Percentiles rank a stretch among this genome's conserved stretches.
Conservation (phyloP, 2,888 invertebrate genomes). For the Caenorhabditis panamensis region DNA sequence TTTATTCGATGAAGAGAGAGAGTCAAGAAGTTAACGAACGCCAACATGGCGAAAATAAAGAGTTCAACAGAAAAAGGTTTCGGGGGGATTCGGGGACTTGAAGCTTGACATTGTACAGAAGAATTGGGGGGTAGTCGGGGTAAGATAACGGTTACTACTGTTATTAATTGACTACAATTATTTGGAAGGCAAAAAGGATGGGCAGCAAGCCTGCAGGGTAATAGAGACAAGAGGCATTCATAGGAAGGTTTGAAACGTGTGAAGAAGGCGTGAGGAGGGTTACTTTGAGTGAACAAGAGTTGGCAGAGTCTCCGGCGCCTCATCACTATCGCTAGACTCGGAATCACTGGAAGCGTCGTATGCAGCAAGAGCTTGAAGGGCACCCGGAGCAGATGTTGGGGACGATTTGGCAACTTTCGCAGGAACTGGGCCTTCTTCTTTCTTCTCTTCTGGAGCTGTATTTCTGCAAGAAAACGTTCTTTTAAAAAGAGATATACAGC, state of each 20-base stretch:
- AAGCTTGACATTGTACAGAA: background rate
- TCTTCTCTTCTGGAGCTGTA: conserved; percentile 34
- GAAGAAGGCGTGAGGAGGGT: background rate
- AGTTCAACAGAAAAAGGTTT: background rate
- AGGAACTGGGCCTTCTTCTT: conserved; percentile 30
- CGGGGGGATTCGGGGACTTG: background rate
- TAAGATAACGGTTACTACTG: background rate
- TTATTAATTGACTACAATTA: background rate
- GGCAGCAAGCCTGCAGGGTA: too few species aligned
- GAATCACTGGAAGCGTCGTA: conserved; percentile 85
- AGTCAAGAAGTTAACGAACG: conserved; percentile 10
- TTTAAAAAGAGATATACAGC: background rate
- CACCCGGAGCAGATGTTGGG: conserved; percentile 84
- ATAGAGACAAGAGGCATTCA: too few species aligned
- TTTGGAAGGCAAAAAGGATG: too few species aligned
- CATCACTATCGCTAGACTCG: conserved; percentile 30
- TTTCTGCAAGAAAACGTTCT: conserved; percentile 11
- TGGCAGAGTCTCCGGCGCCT: conserved; percentile 37
- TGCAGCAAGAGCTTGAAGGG: conserved; percentile 87
- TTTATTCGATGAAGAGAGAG: conserved; percentile 12
- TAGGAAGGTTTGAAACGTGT: conserved; percentile 7
- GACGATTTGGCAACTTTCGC: conserved; percentile 44
- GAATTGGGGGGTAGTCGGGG: background rate
- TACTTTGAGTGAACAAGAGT: conserved; percentile 24
- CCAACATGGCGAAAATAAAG: conserved; percentile 26